phyloP scores from a whole-genome alignment of 2,797 vertebrate genomes.

The Semaprochilodus insignis region DNA sequence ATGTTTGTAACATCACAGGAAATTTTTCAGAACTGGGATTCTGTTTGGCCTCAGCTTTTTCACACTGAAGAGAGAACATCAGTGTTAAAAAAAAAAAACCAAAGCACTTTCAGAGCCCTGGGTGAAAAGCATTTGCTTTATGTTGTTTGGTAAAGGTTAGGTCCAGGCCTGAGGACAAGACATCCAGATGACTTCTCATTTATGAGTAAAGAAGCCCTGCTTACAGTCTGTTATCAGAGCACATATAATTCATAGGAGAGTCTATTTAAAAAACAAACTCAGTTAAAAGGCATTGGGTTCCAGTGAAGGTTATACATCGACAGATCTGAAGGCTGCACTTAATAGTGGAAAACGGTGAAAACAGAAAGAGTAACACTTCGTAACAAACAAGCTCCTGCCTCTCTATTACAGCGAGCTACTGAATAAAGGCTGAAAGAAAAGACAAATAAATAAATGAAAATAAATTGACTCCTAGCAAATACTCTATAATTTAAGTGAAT shows the following conservation, averaged over 20 bases:
- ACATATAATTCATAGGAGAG: not conserved
- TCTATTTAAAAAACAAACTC: no score
- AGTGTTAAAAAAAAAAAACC: not conserved
- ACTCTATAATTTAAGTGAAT: not conserved
- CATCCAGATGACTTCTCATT: not conserved
- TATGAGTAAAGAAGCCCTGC: constrained; percentile 2
- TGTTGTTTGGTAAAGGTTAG: constrained; percentile 1
- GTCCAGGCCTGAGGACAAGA: constrained; percentile 26
- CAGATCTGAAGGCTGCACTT: not conserved
- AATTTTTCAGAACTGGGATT: not conserved
- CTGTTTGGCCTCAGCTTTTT: not conserved
- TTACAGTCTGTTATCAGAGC: not conserved
- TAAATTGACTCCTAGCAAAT: not conserved
- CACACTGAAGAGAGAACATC: not conserved
- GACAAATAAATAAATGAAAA: not conserved
- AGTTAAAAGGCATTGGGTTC: not conserved
- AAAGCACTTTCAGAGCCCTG: not conserved
- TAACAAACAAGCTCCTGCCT: not conserved
- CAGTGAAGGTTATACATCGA: not conserved
- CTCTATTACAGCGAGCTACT: not conserved
- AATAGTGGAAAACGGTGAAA: not conserved
- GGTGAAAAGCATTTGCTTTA: constrained; percentile 8
- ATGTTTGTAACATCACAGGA: not conserved
- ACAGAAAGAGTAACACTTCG: not conserved
- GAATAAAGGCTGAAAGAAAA: not conserved